Evolutionary conservation across 2,888 invertebrate species (phyloP).

Genomic region (Pemphredon lugubris): DNA sequence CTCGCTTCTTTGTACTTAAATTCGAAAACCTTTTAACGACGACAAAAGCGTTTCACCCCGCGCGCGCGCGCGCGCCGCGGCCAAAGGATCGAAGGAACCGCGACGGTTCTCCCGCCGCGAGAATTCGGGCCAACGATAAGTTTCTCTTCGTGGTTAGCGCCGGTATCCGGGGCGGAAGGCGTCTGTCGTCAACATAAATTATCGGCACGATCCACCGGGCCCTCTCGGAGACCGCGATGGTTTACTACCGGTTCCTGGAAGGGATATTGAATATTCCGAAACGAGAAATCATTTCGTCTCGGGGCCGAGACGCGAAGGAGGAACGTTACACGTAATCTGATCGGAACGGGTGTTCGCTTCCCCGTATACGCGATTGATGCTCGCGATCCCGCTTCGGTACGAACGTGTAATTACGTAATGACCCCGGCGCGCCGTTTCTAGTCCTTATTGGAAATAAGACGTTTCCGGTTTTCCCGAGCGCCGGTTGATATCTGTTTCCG

Average conservation of each 20-base stretch:
- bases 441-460: constrained; percentile 48
- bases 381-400: constrained; percentile 7
- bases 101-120: too few species aligned
- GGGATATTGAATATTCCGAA: constrained; percentile 35
- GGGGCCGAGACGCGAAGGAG: too few species aligned
- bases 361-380: neutral
- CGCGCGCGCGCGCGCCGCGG: constrained; percentile 6
- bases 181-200: constrained; percentile 64
- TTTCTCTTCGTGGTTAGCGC: constrained; percentile 19
- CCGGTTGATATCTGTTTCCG: constrained; percentile 7
- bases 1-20: constrained; percentile 68
- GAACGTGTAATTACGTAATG: constrained; percentile 10
- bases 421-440: constrained; percentile 4
- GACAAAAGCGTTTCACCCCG: constrained; percentile 70
- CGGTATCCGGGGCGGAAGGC: constrained; percentile 16
- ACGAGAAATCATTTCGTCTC: constrained; percentile 29
- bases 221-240: constrained; percentile 28
- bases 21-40: constrained; percentile 76
- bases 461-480: constrained; percentile 44
- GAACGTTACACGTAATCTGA: neutral
- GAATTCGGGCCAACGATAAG: constrained; percentile 34
- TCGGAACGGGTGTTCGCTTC: neutral
- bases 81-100: neutral
- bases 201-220: constrained; percentile 42
- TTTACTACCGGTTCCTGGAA: constrained; percentile 61